Evolutionary conservation across 92 coral and sea anemone species (phyloP).

Genomic region (Siderastrea siderea): DNA sequence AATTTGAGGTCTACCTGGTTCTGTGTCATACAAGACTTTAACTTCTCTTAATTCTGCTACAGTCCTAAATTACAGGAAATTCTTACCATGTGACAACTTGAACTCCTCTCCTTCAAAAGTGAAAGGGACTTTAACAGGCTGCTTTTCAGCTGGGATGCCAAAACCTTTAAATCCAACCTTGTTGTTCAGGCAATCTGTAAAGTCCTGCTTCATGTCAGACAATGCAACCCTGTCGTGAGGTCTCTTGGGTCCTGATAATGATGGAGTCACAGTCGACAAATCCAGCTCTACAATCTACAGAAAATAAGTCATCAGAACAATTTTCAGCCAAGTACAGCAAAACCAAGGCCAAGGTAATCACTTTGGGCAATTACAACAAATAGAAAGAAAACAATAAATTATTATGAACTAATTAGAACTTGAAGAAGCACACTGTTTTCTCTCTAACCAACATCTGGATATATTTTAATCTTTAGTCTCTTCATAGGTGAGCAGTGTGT

Average conservation of each 20-base stretch:
- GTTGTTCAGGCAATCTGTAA: constrained; percentile 82
- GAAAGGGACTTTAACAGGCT: constrained; percentile 73
- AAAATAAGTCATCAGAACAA: neutral
- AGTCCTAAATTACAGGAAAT: neutral
- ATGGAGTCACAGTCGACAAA: constrained; percentile 89
- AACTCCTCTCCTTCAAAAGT: constrained; percentile 80
- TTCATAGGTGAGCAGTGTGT: too few species aligned
- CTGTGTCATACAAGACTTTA: too few species aligned
- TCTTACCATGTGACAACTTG: constrained; percentile 89
- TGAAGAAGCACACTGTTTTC: too few species aligned
- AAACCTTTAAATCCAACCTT: constrained; percentile 99
- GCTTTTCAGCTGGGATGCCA: constrained; percentile 90
- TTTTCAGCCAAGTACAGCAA: too few species aligned
- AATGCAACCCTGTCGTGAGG: constrained; percentile 97
- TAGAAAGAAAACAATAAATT: neutral
- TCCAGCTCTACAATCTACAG: constrained; percentile 90
- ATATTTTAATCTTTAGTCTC: too few species aligned
- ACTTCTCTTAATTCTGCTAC: too few species aligned
- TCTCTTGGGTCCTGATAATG: constrained; percentile 96
- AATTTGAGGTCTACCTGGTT: too few species aligned
- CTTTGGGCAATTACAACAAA: too few species aligned
- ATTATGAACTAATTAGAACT: too few species aligned
- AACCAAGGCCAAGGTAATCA: too few species aligned
- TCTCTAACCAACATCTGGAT: neutral
- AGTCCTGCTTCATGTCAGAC: constrained; percentile 90